A percentile compares a stretch with the other conserved stretches of the same genome.
Conservation (phyloP, 2,888 invertebrate genomes). For the Cordilura impudica region DNA sequence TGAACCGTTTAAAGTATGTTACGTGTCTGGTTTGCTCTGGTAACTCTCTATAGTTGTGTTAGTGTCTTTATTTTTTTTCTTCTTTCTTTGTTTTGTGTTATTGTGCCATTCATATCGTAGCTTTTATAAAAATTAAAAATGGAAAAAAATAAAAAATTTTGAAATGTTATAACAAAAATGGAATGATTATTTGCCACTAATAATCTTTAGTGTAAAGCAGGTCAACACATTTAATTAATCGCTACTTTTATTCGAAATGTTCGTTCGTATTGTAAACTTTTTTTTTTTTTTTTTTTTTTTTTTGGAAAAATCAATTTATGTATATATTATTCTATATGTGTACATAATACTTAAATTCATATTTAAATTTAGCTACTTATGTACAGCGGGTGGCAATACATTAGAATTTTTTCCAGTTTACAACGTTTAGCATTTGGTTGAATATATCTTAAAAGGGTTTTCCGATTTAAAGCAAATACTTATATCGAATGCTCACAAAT, state of each 20-base stretch:
- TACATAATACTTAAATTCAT: too few relatives aligned
- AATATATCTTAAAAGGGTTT: too few relatives aligned
- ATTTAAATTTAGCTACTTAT: too few relatives aligned
- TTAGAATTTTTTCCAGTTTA: too few relatives aligned
- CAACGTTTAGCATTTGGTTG: too few relatives aligned
- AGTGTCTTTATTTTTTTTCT: background rate
- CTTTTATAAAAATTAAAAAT: background rate
- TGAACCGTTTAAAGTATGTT: constrained; percentile 28
- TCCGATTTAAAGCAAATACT: too few relatives aligned
- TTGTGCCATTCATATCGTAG: background rate
- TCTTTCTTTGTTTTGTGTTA: constrained; percentile 16
- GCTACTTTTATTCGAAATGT: constrained; percentile 15
- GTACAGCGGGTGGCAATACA: too few relatives aligned
- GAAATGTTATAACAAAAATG: constrained; percentile 18
- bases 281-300: too few relatives aligned
- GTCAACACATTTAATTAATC: constrained; percentile 24
- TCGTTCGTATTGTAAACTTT: background rate
- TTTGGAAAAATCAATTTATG: too few relatives aligned
- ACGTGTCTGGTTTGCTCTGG: constrained; percentile 47
- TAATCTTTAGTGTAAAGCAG: constrained; percentile 15
- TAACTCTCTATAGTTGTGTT: constrained; percentile 19
- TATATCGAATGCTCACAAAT: too few relatives aligned
- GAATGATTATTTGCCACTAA: constrained; percentile 19
- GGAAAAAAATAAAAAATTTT: constrained; percentile 5
- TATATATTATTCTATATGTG: too few relatives aligned